Evolutionary conservation across 2,113 vertebrate species (phyloP).

Genomic region (Aspidoscelis tigris): DNA sequence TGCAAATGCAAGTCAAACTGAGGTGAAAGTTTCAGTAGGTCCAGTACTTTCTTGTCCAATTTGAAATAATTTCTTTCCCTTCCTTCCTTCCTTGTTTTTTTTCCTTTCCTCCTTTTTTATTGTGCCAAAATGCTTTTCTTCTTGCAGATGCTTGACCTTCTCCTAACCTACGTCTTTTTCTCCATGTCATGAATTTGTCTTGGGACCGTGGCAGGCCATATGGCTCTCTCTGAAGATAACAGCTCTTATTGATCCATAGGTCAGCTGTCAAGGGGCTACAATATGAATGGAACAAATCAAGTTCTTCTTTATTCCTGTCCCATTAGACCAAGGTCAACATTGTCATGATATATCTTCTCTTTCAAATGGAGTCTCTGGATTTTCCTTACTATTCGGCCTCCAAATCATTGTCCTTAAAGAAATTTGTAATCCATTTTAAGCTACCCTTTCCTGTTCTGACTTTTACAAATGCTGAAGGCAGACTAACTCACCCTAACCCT

Average conservation of each 20-base stretch:
- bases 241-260: conserved; percentile 50
- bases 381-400: not conserved
- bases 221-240: not conserved
- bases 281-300: conserved; percentile 24
- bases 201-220: conserved; percentile 49
- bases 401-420: not conserved
- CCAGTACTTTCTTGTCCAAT: not conserved
- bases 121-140: conserved; percentile 26
- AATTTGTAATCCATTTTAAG: conserved; percentile 38
- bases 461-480: conserved; percentile 19
- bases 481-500: not conserved
- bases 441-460: not conserved
- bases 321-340: conserved; percentile 37
- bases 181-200: conserved; percentile 41
- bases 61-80: not conserved
- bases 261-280: not conserved
- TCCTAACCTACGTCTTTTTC: conserved; percentile 49
- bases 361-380: conserved; percentile 16
- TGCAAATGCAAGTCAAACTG: too few species aligned
- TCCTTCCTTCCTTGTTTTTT: too few species aligned
- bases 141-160: conserved; percentile 49
- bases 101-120: too few species aligned
- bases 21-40: not conserved
- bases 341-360: conserved; percentile 23
- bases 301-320: conserved; percentile 13